A percentile compares a stretch with the other conserved stretches of the same genome.
Conservation (phyloP, 1,140 invertebrate species). For the Caenorhabditis inopinata region DNA sequence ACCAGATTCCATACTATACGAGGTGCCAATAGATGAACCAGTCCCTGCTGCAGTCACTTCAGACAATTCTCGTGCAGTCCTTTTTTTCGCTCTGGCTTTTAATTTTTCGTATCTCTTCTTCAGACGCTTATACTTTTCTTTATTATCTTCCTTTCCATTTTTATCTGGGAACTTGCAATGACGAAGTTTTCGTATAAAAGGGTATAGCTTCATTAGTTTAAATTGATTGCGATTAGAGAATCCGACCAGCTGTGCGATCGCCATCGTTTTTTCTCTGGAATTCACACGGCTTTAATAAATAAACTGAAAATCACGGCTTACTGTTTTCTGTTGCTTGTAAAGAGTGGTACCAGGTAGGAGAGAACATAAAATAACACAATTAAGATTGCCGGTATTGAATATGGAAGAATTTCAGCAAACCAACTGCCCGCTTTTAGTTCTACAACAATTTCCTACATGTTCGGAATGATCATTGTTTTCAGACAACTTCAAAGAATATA, state of each 20-base stretch:
- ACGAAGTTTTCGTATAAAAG: not conserved
- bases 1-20: too few species aligned
- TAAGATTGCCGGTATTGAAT: not conserved
- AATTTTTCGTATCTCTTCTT: not conserved
- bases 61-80: not conserved
- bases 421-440: not conserved
- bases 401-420: not conserved
- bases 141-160: not conserved
- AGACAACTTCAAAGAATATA: too few species aligned
- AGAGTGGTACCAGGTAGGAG: too few species aligned
- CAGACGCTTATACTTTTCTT: not conserved
- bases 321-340: not conserved
- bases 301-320: not conserved
- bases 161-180: not conserved
- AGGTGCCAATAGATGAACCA: too few species aligned
- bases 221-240: not conserved
- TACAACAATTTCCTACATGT: not conserved
- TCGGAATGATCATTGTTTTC: too few species aligned
- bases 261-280: conserved; percentile 1
- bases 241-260: not conserved
- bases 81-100: not conserved
- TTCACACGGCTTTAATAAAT: not conserved
- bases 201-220: not conserved
- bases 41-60: not conserved
- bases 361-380: not conserved